Base-by-base conservation (phyloP, 2,888 invertebrate genomes). In the Nudaria mundana region DNA sequence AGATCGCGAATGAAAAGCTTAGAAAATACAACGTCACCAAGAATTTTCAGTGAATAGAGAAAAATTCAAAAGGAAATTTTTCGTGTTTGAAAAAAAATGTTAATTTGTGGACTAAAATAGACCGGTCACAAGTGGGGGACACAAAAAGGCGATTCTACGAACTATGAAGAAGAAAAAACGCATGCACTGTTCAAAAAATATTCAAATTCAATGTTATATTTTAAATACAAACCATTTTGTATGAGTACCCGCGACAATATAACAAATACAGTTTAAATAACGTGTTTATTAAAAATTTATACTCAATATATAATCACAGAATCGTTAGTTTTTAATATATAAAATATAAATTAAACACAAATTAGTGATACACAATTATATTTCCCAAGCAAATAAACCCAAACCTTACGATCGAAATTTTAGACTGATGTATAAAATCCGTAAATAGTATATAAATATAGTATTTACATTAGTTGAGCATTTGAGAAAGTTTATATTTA, bases 391-490 rank as follows among this genome's bases (percentile, higher is more conserved):
- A 80, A 81, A 66, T 77, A 76, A 74, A 78, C 56, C 59, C 79
- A 82, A n/a, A 77, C 75, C 83, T 83, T 84, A 81, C 71, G 73
- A 88, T 80, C 86, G 86, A 88, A 88, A 87, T 82, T 80, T 76
- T 88, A 88, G 88, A 88, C 88, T 88, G 88, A 88, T 84, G 81
- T 86, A 74, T 78, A 81, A 82, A 81, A 78, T 77, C 83, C 81
- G 78, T 81, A 80, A 74, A 71, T 62, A 60, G 59, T 29, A 48
- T 42, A n/a, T n/a, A 78, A 68, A 83, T 74, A 86, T 82, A 71
- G 81, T 87, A 88, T 88, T 87, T 88, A 88, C 88, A 87, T 87
- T 88, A 88, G 88, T 88, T 88, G 87, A 87, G 53, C 63, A 83
- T 87, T 88, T 88, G 82, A 86, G 81, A 88, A 85, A 87, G 83